phyloP scores from a whole-genome alignment of 2,888 invertebrate species.

The Hecatera dysodea region DNA sequence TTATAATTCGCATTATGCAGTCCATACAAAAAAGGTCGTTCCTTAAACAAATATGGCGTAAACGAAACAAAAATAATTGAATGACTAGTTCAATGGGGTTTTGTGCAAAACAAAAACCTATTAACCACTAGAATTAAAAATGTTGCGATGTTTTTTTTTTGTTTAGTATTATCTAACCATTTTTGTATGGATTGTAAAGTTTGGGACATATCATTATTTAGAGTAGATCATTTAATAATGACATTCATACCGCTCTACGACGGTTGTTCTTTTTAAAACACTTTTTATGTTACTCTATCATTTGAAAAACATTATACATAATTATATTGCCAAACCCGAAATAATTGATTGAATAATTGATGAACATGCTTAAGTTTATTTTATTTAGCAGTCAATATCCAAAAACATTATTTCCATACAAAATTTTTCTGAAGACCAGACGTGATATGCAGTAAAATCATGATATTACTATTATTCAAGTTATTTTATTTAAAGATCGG shows the following conservation, averaged over 20 bases:
- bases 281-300: neutral
- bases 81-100: slow-evolving; percentile 32
- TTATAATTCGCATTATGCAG: slow-evolving; percentile 2
- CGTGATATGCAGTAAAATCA: slow-evolving; percentile 18
- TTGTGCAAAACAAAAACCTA: slow-evolving; percentile 20
- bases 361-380: neutral
- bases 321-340: neutral
- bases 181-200: slow-evolving; percentile 1
- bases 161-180: neutral
- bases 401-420: slow-evolving; percentile 26
- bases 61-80: slow-evolving; percentile 23
- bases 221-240: neutral
- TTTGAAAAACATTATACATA: neutral
- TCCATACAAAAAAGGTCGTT: slow-evolving; percentile 15
- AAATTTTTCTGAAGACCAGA: slow-evolving; percentile 50
- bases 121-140: slow-evolving; percentile 4
- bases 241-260: neutral
- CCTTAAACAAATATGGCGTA: slow-evolving; percentile 34
- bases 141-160: slow-evolving; percentile 17
- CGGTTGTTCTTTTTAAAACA: neutral
- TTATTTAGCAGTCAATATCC: slow-evolving; percentile 56
- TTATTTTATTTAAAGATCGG: slow-evolving; percentile 4
- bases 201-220: neutral
- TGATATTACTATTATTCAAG: neutral
- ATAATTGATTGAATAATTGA: neutral